These are phyloP conservation scores for Tenebrio molitor DNA, from an alignment of 1,140 invertebrate species.

Conservation along the genomic window DNA sequence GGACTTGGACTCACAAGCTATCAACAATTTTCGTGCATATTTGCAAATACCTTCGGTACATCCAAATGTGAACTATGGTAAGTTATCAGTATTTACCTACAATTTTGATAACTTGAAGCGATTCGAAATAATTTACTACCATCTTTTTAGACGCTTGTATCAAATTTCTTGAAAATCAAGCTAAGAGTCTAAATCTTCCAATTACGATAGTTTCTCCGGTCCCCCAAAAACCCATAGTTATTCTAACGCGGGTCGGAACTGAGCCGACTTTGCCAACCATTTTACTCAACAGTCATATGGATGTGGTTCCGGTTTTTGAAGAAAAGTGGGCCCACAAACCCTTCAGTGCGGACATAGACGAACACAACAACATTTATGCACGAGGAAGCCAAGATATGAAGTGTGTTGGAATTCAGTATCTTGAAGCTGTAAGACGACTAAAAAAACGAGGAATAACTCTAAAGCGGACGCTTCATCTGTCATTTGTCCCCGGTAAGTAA, in stretches of 20 bases:
- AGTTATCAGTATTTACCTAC: no score
- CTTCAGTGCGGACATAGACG: conserved; percentile 81
- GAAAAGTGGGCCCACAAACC: conserved; percentile 77
- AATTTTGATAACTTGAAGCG: no score
- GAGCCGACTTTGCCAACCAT: conserved; percentile 79
- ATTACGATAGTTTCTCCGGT: conserved; percentile 71
- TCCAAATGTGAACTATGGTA: conserved; percentile 86
- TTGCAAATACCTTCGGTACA: conserved; percentile 85
- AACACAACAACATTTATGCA: conserved; percentile 83
- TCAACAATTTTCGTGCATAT: conserved; percentile 85
- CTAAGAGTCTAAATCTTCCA: conserved; percentile 75
- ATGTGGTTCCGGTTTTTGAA: conserved; percentile 92
- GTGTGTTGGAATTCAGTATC: conserved; percentile 81
- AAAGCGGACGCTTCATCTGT: conserved; percentile 80
- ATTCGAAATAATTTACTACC: no score
- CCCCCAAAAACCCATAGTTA: conserved; percentile 80
- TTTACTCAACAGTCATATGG: conserved; percentile 92
- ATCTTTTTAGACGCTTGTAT: conserved; percentile 77
- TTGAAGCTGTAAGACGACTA: conserved; percentile 81
- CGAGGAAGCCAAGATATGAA: conserved; percentile 90
- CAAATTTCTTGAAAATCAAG: conserved; percentile 79
- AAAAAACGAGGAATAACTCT: conserved; percentile 71
- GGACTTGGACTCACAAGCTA: conserved; percentile 72
- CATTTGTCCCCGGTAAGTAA: conserved; percentile 87
- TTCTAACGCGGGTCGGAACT: conserved; percentile 85